Evolutionary conservation across 2,113 vertebrate genomes (phyloP).

Genomic region (Emydocephalus ijimae): DNA sequence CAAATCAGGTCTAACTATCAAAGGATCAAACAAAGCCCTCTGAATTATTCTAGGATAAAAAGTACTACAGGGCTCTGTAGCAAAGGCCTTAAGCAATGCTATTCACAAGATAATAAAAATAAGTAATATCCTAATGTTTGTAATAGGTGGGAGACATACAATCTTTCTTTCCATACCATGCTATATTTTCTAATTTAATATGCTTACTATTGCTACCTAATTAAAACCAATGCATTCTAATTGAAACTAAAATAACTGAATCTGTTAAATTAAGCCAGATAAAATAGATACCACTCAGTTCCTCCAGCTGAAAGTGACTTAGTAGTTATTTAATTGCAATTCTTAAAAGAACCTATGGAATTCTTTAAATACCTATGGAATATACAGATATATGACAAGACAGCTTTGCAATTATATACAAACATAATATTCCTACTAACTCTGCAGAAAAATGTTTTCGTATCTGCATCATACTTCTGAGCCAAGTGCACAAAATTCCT

Average conservation of each 20-base stretch:
- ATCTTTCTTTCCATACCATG: neutral
- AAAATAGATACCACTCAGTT: neutral
- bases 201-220: neutral
- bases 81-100: neutral
- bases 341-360: neutral
- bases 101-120: slow-evolving; percentile 23
- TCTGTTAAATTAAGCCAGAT: slow-evolving; percentile 20
- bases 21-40: neutral
- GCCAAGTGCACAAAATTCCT: slow-evolving; percentile 25
- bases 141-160: neutral
- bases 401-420: slow-evolving; percentile 7
- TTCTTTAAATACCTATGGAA: neutral
- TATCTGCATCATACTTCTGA: slow-evolving; percentile 50
- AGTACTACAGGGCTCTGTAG: neutral
- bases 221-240: neutral
- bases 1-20: neutral
- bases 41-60: neutral
- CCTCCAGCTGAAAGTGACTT: slow-evolving; percentile 41
- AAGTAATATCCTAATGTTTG: slow-evolving; percentile 30
- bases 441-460: slow-evolving; percentile 24
- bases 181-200: neutral
- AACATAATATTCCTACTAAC: slow-evolving; percentile 26
- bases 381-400: neutral
- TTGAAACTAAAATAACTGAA: slow-evolving; percentile 44
- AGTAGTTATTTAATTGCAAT: slow-evolving; percentile 33